Base-by-base conservation (phyloP, 2,113 vertebrate genomes). In the Clarias macrocephalus region DNA sequence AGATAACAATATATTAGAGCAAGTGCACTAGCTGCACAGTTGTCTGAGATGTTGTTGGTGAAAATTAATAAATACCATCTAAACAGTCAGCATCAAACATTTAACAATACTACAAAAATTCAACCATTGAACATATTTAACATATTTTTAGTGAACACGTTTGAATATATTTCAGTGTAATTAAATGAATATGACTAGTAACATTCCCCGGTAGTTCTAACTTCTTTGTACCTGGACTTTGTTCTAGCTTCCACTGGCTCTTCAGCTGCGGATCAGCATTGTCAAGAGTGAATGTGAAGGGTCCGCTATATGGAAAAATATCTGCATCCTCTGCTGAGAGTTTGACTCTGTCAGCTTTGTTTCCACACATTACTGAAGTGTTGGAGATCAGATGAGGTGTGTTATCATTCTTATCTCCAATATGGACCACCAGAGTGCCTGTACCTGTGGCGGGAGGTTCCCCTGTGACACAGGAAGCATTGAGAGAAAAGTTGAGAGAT, bases 401-500 rank as follows among this genome's bases (percentile, higher is more conserved):
- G 1, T 94, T 92, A 92, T 96, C 96, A 19, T 94, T 96, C 73
- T 93, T 0, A 59, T 97, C 96, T 0, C 79, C 73, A 33, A 97
- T 88, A 86, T 95, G 90, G 62, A 97, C 65, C n/a, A 65, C 16
- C 72, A 97, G 30, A 0, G 93, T 96, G 60, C 92, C 91, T 0
- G 94, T 95, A 0, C 93, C 93, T 0, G 95, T 96, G 63, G 81
- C 92, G 0, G 91, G 93, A 6, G 95, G 96, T 3, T 91, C 0
- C 57, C 94, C 97, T 96, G 59, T 19, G n/a, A 48, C 59, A 86
- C 52, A 68, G 28, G 18, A 37, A 73, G 16, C 19, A 48, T 23
- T 23, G 25, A 28, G 21, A 23, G 18, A 62, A 21, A 79, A 2
- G 19, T 19, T 65, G 13, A 62, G 56, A 60, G 8, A 42, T 11